These are phyloP conservation scores for Marmota flaviventris DNA, from an alignment of 2,113 vertebrate species.

Conservation along the genomic window DNA sequence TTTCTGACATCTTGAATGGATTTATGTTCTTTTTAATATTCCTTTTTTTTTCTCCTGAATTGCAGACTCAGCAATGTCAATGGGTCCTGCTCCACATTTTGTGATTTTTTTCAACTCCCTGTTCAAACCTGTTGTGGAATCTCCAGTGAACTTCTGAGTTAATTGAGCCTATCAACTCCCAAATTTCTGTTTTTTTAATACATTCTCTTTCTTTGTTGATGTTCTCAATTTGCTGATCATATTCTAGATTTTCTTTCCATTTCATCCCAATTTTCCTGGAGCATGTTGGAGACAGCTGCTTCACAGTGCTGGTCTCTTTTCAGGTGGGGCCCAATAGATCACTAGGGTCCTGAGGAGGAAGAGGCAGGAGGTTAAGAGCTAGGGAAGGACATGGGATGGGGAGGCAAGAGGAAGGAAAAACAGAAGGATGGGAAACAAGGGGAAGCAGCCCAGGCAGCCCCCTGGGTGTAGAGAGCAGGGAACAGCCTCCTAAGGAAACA, in stretches of 20 bases:
- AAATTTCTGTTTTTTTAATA: background rate
- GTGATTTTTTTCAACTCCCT: background rate
- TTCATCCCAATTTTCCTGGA: background rate
- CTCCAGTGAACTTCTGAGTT: background rate
- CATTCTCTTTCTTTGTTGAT: too few species aligned
- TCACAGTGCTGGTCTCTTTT: background rate
- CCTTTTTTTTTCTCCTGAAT: background rate
- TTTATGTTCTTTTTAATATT: background rate
- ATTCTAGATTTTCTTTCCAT: background rate
- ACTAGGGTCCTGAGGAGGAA: background rate
- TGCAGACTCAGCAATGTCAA: too few species aligned
- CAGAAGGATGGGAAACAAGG: background rate
- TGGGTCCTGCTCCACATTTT: background rate
- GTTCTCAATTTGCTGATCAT: too few species aligned
- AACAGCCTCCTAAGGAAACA: background rate
- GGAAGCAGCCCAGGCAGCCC: background rate
- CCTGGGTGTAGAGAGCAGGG: background rate
- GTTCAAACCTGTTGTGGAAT: background rate
- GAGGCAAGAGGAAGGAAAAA: fast-evolving
- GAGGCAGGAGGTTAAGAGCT: background rate
- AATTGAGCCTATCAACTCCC: background rate
- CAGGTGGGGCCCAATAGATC: background rate
- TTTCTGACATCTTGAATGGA: too few species aligned
- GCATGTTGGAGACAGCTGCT: background rate
- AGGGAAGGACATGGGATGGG: background rate